Evolutionary conservation across 2,797 vertebrate genomes (phyloP).

Genomic region (Buceros bicornis): DNA sequence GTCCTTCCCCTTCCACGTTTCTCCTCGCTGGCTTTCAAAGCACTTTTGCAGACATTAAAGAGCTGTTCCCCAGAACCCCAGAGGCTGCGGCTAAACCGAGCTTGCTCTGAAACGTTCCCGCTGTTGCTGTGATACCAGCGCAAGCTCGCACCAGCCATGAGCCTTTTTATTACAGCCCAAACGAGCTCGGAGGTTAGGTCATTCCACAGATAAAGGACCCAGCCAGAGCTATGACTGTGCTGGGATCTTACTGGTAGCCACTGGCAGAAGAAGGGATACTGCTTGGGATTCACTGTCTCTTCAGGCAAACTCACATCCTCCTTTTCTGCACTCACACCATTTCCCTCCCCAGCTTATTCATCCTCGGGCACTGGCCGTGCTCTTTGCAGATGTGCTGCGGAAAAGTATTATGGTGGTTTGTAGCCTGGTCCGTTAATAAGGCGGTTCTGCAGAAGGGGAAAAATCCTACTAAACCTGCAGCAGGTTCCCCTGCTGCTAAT

Average conservation of each 20-base stretch:
- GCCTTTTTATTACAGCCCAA: slow-evolving; percentile 15
- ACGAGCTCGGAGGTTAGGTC: slow-evolving; percentile 16
- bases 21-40: not conserved
- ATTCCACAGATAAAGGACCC: not conserved
- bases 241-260: not conserved
- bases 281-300: not conserved
- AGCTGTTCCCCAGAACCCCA: slow-evolving; percentile 44
- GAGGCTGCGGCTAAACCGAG: slow-evolving; percentile 26
- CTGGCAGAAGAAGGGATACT: not conserved
- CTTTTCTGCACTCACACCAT: not conserved
- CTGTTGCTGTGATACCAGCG: slow-evolving; percentile 66
- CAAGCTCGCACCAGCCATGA: not conserved
- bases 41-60: slow-evolving; percentile 39
- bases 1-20: not conserved
- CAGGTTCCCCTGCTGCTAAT: slow-evolving; percentile 32
- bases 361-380: fast-evolving
- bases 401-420: not conserved
- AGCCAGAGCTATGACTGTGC: not conserved
- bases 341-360: not conserved
- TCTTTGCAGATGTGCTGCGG: not conserved
- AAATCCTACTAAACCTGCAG: slow-evolving; percentile 17
- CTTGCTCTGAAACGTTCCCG: slow-evolving; percentile 10
- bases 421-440: not conserved
- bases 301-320: not conserved
- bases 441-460: not conserved